Evolutionary conservation across 2,888 invertebrate species (phyloP), one percentile per base, ranked within the genome.

Genomic region (Sarcophaga variegata): DNA sequence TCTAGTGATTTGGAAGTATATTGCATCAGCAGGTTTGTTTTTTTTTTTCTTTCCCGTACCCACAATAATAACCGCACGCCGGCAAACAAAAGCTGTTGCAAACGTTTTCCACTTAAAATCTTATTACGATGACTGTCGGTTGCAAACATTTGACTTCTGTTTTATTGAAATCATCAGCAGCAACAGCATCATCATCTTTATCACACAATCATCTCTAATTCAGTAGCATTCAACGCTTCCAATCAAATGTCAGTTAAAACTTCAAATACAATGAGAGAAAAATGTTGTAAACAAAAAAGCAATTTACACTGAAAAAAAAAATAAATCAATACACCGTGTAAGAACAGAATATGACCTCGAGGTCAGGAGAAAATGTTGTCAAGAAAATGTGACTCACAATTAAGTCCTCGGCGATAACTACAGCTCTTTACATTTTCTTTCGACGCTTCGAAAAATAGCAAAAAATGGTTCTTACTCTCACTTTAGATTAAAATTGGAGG

Each of bases 121-220:
- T 92, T 92, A 91, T 92, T 92, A 92, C 91, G 12, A 54, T 17
- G 4, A 89, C 92, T 92, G 92, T 92, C 92, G 91, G 87, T 90
- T 88, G 88, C 90, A 90, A 78, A 86, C 88, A 87, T 88, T 88
- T 88, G 89, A 86, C 85, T 83, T 86, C 37, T 37, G 37, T 37
- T 76, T 67, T 81, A 71, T 77, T 67, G 71, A 85, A 81, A 76
- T 76, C 76, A 81, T 66, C 76, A 84, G 60, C 62, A 60, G 11
- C 22, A n/a, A 54, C 78, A 67, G 62, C 49, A 20, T 45, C 49
- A 49, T 2, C 37, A 37, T 37, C 37, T 37, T 37, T 37, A 37
- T 37, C 37, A 37, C 54, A 54, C 17, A 54, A 12, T 17, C 54
- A 54, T 14, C 54, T 14, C 54, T 37, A 37, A 37, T 37, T 37